Evolutionary conservation across 2,797 vertebrate genomes (phyloP), one percentile per base, ranked within the genome.

Genomic region (Poeciliopsis infans): DNA sequence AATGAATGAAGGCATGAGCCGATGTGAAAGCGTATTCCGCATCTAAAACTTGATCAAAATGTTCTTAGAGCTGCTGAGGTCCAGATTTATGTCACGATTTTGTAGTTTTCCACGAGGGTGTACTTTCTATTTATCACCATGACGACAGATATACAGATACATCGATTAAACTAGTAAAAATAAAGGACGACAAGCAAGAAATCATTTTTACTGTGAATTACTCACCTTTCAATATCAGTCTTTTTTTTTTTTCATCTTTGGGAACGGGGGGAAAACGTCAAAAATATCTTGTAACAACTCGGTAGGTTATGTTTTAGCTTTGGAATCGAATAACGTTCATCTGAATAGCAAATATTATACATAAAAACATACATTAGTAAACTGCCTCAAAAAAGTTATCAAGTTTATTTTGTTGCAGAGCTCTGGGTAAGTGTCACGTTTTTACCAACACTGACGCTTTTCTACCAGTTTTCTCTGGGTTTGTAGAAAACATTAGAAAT

Each of bases 401-500:
- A 68, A 23, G 23, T 20, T 25, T 25, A 23, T 12, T 41, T 20
- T 41, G 8, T 23, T 8, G 2, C 15, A 18, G 72, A 18, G 31
- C n/a, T 72, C 18, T 66, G 61, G 31, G 18, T 20, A 33, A 36
- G 31, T 36, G 59, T 64, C 31, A 18, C n/a, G 72, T 39, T 61
- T 61, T 59, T 51, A 71, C 2, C 51, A 49, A 57, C 7, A 41
- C 13, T 18, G 49, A 47, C 31, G 8, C 33, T 45, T 39, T 49
- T 59, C 28, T 31, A 57, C 23, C 57, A 68, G 33, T n/a, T 49
- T 0, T 57, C 12, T 70, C 28, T 23, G 49, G n/a, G 0, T 71
- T 75, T 78, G 43, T 79, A n/a, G 74, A n/a, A 74, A 73, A 71
- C 45, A 33, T 36, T 74, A 7, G 28, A 71, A 72, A n/a, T 55